Evolutionary conservation across 2,888 invertebrate species (phyloP), one percentile per base, ranked within the genome.

Genomic region (Laothoe populi): DNA sequence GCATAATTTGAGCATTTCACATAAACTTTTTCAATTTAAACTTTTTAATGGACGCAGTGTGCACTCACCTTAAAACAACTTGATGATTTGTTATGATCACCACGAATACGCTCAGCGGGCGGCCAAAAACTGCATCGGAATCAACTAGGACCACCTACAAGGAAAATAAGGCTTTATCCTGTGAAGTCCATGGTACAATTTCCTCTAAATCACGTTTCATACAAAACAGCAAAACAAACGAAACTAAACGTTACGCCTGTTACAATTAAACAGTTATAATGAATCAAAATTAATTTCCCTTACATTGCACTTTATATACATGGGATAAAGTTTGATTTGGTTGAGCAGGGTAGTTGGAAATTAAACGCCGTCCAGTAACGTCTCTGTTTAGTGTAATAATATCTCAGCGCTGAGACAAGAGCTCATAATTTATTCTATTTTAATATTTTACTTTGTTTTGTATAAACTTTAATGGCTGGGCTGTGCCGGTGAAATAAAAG

Each of bases 51-150:
- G 64, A 64, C n/a, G n/a, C 24, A 23, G 61, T 62, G 42, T 62
- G 35, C 71, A 63, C 68, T 60, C 64, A 64, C 74, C 82, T 73
- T 80, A 73, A 53, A 75, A 68, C 68, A 78, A 79, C 80, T 74
- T 76, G 81, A 83, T 88, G 90, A 90, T 90, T 90, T 90, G 90
- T 90, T 89, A 87, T 88, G 89, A 89, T 90, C 89, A 81, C 88
- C 79, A 77, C 78, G 73, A 77, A 77, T 77, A 80, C 78, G 77
- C 91, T 72, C 91, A 83, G 85, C 88, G 83, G 90, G 91, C 79
- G 87, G 82, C 83, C 83, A 74, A 82, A 86, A 87, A 87, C 83
- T 84, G 87, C 87, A 86, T 85, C 82, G 78, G 81, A 78, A 75
- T 74, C 69, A 65, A 66, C 71, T 65, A 57, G 57, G 60, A 49